Evolutionary conservation across 2,797 vertebrate genomes (phyloP).

Genomic region (Neosilurus mollespiculum): DNA sequence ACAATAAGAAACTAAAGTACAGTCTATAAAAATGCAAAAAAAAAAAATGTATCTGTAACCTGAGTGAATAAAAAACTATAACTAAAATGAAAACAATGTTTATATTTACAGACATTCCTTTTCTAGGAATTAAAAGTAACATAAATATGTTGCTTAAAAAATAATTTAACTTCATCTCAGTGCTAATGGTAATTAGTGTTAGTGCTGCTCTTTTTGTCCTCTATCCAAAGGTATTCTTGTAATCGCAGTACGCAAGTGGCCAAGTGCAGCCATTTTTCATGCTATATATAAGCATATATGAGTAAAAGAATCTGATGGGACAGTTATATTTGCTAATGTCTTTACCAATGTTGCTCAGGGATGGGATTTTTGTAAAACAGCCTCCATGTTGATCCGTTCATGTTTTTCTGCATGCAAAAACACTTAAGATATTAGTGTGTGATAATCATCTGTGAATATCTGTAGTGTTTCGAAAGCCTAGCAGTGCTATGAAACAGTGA

Average conservation of each 20-base stretch:
- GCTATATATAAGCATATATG: background rate
- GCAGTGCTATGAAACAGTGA: too few relatives aligned
- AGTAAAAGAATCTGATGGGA: background rate
- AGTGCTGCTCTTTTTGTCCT: background rate
- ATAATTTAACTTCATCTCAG: background rate
- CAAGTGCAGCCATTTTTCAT: background rate
- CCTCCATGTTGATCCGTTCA: background rate
- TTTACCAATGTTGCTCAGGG: background rate
- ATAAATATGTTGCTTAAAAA: background rate
- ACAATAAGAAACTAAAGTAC: background rate
- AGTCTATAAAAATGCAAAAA: background rate
- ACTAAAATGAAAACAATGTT: background rate
- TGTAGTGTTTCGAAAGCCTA: too few relatives aligned
- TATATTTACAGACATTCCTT: background rate
- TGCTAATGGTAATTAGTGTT: too few relatives aligned
- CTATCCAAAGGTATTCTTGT: background rate
- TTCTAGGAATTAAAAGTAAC: background rate
- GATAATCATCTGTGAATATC: too few relatives aligned
- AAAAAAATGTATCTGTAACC: background rate
- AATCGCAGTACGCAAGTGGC: too few relatives aligned
- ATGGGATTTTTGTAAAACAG: background rate
- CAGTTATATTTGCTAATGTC: background rate
- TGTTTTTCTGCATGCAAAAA: too few relatives aligned
- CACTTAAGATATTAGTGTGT: too few relatives aligned
- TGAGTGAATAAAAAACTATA: background rate